A percentile compares a stretch with the other conserved stretches of the same genome.
These are phyloP conservation scores for Hypocryptadius cinnamomeus DNA, from an alignment of 2,113 vertebrate genomes.

Conservation along the genomic window DNA sequence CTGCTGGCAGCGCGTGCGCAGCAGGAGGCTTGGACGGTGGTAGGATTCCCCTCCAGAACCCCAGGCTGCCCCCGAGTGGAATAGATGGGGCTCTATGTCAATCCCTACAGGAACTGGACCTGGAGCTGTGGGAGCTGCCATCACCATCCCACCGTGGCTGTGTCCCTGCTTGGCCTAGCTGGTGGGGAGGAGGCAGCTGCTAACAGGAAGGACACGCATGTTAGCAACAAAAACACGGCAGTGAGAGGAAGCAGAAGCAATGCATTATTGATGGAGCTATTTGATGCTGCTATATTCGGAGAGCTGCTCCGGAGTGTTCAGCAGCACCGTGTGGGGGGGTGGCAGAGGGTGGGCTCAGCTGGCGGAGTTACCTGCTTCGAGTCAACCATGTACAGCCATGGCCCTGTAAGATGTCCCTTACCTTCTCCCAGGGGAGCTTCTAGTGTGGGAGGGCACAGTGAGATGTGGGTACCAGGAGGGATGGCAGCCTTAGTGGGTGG, in stretches of 20 bases:
- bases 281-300: slow-evolving; percentile 57
- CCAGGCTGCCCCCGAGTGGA: rapidly evolving
- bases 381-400: background rate
- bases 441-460: background rate
- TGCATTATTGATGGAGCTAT: slow-evolving; percentile 61
- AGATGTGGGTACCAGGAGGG: background rate
- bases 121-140: rapidly evolving
- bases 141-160: background rate
- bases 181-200: background rate
- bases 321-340: background rate
- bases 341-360: background rate
- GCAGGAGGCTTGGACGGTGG: background rate
- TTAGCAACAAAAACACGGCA: slow-evolving; percentile 49
- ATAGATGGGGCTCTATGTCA: background rate
- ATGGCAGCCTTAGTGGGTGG: background rate
- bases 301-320: background rate
- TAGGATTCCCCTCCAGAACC: background rate
- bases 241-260: slow-evolving; percentile 44
- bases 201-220: slow-evolving; percentile 40
- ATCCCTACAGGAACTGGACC: background rate
- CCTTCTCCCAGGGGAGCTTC: background rate
- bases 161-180: slow-evolving; percentile 48
- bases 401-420: background rate
- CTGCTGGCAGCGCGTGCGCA: background rate
- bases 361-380: background rate